phyloP scores from a whole-genome alignment of 1,140 invertebrate species.

The Drosophila sechellia region DNA sequence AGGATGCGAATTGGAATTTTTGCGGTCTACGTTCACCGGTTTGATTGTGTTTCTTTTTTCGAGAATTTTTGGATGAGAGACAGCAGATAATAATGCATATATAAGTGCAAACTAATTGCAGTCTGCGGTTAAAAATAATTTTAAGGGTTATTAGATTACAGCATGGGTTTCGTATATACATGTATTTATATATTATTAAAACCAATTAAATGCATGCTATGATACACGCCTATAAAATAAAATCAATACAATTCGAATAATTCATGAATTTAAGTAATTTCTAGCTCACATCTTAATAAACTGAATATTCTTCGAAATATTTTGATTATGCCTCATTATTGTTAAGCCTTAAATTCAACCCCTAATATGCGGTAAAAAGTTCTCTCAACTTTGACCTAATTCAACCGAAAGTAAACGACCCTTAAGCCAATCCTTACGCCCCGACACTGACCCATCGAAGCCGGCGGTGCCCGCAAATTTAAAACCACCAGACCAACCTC shows the following conservation, averaged over 20 bases:
- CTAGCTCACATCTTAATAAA: not conserved
- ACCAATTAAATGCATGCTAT: constrained; percentile 5
- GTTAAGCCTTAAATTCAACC: constrained; percentile 2
- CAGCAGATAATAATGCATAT: constrained; percentile 13
- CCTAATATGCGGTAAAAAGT: constrained; percentile 18
- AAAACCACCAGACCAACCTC: constrained; percentile 32
- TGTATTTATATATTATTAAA: constrained; percentile 4
- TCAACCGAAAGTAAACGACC: constrained; percentile 4
- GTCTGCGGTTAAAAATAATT: constrained; percentile 18
- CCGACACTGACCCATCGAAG: constrained; percentile 21
- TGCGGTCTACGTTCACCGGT: constrained; percentile 23
- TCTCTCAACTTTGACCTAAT: constrained; percentile 48
- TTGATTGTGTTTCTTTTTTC: constrained; percentile 1
- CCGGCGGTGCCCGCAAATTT: constrained; percentile 18
- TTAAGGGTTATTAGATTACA: constrained; percentile 3
- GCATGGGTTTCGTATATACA: constrained; percentile 3
- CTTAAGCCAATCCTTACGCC: constrained; percentile 9
- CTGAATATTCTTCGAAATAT: not conserved
- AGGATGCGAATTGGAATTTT: constrained; percentile 24
- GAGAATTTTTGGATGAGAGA: not conserved
- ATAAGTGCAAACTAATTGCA: constrained; percentile 34
- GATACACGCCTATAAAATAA: constrained; percentile 1
- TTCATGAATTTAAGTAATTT: not conserved
- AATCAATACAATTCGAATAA: not conserved
- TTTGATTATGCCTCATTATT: not conserved